These are phyloP conservation scores for Poecile montanus DNA, from an alignment of 2,797 vertebrate genomes.

Conservation along the genomic window DNA sequence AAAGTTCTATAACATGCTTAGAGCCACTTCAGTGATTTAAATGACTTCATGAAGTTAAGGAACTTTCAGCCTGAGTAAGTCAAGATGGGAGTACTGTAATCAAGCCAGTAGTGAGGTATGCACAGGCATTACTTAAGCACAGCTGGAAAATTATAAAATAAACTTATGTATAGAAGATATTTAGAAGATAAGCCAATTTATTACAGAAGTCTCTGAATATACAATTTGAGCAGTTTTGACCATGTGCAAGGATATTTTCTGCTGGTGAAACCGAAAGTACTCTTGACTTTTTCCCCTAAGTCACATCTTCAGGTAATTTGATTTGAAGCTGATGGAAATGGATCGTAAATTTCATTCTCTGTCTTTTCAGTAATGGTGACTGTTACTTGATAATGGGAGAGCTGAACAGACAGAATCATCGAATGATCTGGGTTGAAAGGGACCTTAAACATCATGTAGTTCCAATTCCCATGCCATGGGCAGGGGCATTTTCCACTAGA, in stretches of 20 bases:
- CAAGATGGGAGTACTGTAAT: neutral
- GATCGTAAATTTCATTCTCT: neutral
- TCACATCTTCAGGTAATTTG: neutral
- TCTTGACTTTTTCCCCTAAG: neutral
- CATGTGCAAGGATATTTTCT: neutral
- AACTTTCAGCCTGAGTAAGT: neutral
- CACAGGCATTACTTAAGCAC: neutral
- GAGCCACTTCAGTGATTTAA: neutral
- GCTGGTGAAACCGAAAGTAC: neutral
- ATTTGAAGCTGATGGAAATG: neutral
- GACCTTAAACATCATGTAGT: neutral
- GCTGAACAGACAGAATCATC: neutral
- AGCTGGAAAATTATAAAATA: neutral
- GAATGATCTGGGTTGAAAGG: neutral
- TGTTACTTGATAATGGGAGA: neutral
- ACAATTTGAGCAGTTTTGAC: neutral
- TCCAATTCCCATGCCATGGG: neutral
- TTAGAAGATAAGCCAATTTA: neutral
- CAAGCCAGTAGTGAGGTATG: neutral
- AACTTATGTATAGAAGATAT: neutral
- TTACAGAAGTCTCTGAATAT: neutral
- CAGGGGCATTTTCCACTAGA: neutral
- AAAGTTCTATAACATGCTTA: neutral
- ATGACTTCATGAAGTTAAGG: neutral
- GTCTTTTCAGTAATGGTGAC: neutral